These are phyloP conservation scores for Alca torda DNA, from an alignment of 2,797 vertebrate genomes.

Conservation along the genomic window DNA sequence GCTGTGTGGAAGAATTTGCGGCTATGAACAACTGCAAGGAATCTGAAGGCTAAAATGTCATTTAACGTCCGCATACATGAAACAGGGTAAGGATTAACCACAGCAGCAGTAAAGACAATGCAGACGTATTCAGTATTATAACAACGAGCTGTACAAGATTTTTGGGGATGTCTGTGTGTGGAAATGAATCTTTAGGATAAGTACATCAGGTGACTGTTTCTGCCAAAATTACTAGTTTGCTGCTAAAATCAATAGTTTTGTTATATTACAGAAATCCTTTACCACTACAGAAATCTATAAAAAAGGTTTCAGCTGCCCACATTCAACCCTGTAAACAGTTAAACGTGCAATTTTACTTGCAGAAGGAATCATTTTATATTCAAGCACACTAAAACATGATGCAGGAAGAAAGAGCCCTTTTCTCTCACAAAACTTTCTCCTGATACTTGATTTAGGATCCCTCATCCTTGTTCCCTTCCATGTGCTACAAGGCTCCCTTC, in stretches of 20 bases:
- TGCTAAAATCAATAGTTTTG: neutral
- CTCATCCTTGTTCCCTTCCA: neutral
- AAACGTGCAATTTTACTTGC: neutral
- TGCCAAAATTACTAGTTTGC: neutral
- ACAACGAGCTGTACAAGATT: neutral
- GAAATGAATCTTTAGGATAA: neutral
- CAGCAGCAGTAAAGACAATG: neutral
- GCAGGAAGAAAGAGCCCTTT: neutral
- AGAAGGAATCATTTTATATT: neutral
- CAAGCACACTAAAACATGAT: neutral
- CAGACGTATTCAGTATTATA: neutral
- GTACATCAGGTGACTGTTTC: neutral
- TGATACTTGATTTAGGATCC: neutral
- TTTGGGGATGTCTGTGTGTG: neutral
- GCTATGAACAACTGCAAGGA: neutral
- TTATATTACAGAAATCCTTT: neutral
- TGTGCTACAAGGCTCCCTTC: neutral
- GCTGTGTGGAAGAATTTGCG: neutral
- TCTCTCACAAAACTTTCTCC: neutral
- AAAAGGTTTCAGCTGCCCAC: neutral
- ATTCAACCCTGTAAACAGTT: neutral
- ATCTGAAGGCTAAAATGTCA: neutral
- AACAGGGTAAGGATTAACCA: neutral
- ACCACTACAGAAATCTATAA: neutral
- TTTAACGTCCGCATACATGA: neutral